Base-by-base conservation (phyloP, 2,888 invertebrate species). In the Pyralis farinalis region DNA sequence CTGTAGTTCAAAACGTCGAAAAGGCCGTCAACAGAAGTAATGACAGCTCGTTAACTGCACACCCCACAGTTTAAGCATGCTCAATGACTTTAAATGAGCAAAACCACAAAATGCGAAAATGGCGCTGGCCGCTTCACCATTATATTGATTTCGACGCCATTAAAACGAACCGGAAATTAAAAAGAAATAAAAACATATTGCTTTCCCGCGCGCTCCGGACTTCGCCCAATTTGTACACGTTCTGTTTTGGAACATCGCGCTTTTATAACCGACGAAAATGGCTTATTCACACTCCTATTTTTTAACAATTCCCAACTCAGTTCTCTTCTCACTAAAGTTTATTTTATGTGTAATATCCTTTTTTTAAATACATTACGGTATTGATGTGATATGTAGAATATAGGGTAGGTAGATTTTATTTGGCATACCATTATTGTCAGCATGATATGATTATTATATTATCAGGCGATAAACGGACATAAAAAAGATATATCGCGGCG, bases 111-210 rank as follows among this genome's bases (percentile, higher is more conserved):
- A 83, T 75, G 78, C 79, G 77, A 80, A 81, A 82, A 80, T 78
- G 75, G 73, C 77, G 77, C 71, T 73, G 70, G 63, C 71, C 75
- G 81, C 73, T 68, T 69, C 74, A 76, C 81, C 84, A 85, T 85
- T 77, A 86, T 86, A 86, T 86, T 85, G 85, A 85, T 86, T 86
- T 85, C 85, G 82, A 81, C 85, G 85, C 85, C 85, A 86, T 86
- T 85, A 85, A 82, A 83, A 71, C 80, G 75, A 75, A 83, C 85
- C 85, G 85, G 86, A 85, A 86, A 86, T 85, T 86, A 85, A 86
- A 86, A 85, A 86, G 84, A 82, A 85, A 85, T 85, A 85, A 86
- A 86, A 86, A 85, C 79, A 84, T 84, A 85, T 84, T 83, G 85
- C 85, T 78, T 85, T 82, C 85, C 85, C 82, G 84, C 78, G 84